Evolutionary conservation across 1,140 invertebrate species (phyloP).

Genomic region (Eubasilissa regina): DNA sequence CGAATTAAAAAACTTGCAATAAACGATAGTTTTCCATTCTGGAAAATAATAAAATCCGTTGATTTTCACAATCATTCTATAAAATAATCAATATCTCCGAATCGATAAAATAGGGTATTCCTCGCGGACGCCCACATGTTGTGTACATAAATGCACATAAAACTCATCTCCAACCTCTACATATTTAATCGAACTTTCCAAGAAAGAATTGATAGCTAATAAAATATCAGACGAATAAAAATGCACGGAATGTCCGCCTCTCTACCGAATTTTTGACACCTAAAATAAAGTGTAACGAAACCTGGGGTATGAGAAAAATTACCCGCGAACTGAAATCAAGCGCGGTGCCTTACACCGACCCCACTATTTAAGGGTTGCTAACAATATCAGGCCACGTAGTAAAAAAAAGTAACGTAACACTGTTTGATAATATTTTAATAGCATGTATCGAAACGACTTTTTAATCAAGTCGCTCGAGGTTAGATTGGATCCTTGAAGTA

Average conservation of each 20-base stretch:
- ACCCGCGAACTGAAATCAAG: conserved; percentile 18
- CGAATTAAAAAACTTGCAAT: no score
- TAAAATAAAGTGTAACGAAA: conserved; percentile 32
- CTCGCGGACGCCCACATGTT: no score
- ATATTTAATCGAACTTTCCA: conserved; percentile 1
- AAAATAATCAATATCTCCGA: no score
- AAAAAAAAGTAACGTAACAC: neutral
- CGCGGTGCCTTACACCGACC: neutral
- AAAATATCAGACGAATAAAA: conserved; percentile 30
- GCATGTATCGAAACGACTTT: neutral
- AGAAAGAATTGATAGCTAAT: neutral
- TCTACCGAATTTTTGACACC: conserved; percentile 9
- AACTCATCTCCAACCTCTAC: neutral
- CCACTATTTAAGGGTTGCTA: neutral
- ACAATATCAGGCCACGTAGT: neutral
- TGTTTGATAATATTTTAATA: neutral
- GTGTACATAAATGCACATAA: neutral
- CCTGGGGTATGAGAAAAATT: conserved; percentile 13
- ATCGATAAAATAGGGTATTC: no score
- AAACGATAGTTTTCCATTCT: no score
- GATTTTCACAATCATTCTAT: no score
- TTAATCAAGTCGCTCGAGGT: neutral
- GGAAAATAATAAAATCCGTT: no score
- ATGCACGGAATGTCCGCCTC: conserved; percentile 29
- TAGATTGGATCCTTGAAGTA: neutral